These are phyloP conservation scores for Platyscapa corneri DNA, from an alignment of 1,140 invertebrate species.

Conservation along the genomic window DNA sequence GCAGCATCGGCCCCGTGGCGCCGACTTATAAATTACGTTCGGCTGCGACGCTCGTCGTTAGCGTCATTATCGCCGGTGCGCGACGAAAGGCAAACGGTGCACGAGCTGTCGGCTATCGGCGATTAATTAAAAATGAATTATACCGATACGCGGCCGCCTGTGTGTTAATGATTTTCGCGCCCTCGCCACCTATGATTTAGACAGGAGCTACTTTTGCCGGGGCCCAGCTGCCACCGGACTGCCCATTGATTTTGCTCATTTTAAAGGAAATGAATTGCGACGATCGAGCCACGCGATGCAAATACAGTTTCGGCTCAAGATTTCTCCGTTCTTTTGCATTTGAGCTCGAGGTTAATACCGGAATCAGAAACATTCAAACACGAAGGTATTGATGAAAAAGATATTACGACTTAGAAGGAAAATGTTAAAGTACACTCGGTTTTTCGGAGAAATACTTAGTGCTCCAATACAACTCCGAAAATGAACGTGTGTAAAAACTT, in stretches of 20 bases:
- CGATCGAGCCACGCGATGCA: not conserved
- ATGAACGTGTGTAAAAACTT: too few species aligned
- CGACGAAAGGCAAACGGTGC: not conserved
- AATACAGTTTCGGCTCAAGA: not conserved
- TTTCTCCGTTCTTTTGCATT: not conserved
- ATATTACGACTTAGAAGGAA: too few species aligned
- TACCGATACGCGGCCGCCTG: not conserved
- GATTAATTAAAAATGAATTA: slow-evolving; percentile 50
- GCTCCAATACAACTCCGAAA: too few species aligned
- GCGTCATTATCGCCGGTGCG: not conserved
- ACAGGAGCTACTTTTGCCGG: not conserved
- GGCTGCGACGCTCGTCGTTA: not conserved
- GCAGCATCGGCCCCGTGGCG: not conserved
- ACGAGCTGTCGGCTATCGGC: too few species aligned
- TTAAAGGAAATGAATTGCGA: not conserved
- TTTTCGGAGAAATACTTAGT: too few species aligned
- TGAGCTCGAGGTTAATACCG: too few species aligned
- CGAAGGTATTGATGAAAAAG: too few species aligned
- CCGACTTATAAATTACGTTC: slow-evolving; percentile 44
- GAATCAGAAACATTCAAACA: too few species aligned
- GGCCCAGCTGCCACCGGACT: not conserved
- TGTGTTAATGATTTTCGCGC: not conserved
- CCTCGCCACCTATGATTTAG: not conserved
- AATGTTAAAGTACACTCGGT: too few species aligned
- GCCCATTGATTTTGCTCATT: not conserved